These are phyloP conservation scores for Periophthalmus magnuspinnatus DNA, from an alignment of 2,797 vertebrate genomes.

Conservation along the genomic window DNA sequence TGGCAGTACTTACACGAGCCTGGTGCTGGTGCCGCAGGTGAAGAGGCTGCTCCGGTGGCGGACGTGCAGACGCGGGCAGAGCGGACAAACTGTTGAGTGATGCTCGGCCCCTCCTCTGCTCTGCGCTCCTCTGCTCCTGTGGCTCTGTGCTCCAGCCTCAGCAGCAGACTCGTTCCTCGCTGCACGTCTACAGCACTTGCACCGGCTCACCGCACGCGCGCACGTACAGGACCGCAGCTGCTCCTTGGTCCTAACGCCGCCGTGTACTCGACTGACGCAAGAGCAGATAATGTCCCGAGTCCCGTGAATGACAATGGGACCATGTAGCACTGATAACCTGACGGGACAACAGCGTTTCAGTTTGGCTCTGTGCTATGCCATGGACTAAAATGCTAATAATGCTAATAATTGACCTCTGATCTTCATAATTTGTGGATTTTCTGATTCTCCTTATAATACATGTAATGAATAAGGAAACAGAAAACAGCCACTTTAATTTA, in stretches of 20 bases:
- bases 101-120: slow-evolving; percentile 18
- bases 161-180: slow-evolving; percentile 14
- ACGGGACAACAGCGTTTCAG: no score
- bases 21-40: slow-evolving; percentile 2
- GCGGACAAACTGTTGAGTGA: slow-evolving; percentile 48
- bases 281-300: background rate
- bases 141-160: no score
- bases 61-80: background rate
- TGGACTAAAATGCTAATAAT: no score
- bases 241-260: background rate
- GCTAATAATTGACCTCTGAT: no score
- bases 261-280: background rate
- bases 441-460: no score
- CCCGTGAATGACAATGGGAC: no score
- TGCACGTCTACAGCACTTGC: slow-evolving; percentile 38
- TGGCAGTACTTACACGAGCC: background rate
- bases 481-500: no score
- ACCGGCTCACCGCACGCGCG: background rate
- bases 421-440: no score
- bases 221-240: background rate
- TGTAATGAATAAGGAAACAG: no score
- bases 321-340: no score
- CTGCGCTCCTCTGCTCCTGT: background rate
- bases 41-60: background rate
- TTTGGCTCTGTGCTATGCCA: no score